Base-by-base conservation (phyloP, 2,888 invertebrate species). In the Entomobrya multifasciata region DNA sequence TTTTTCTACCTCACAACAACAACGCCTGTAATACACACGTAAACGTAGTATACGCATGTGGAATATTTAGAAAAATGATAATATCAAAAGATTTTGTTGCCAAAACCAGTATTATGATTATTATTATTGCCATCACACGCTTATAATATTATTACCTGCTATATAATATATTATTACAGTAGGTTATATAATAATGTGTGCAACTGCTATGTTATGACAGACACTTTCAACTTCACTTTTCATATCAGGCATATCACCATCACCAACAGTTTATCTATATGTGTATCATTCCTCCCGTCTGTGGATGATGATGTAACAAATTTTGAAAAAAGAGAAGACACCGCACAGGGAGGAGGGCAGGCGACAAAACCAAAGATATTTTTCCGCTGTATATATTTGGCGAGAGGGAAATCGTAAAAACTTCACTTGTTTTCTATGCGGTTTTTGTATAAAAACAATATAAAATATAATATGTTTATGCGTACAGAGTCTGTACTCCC, bases 81-180 rank as follows among this genome's bases (percentile, higher is more conserved):
- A 80, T 79, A 86, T 86, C 86, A 86, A 80, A 86, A 49, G n/a
- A 74, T 74, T 74, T 74, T 86, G 80, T 80, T 86, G 86, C 86
- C 86, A 86, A 86, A 86, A 86, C 86, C 86, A 86, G 86, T 86
- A 86, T 86, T 86, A 86, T 65, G 86, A 86, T 86, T 86, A 86
- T 57, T 72, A 86, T 86, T 86, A 86, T 86, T 86, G 86, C 86
- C 81, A 81, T 86, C 86, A 86, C 83, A 76, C 67, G 80, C 81
- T 81, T 86, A 81, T 86, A 85, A 79, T 85, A 85, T 79, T 86
- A 76, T 86, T 78, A 86, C 72, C 72, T 49, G 20, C 20, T 20
- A 44, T 41, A 60, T 22, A 36, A 30, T 41, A 27, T 72, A 27
- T 47, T 52, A 27, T 74, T 60, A 25, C 27, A 36, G 20, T 8